phyloP scores from a whole-genome alignment of 2,888 invertebrate genomes.

The Podotricha telesiphe region DNA sequence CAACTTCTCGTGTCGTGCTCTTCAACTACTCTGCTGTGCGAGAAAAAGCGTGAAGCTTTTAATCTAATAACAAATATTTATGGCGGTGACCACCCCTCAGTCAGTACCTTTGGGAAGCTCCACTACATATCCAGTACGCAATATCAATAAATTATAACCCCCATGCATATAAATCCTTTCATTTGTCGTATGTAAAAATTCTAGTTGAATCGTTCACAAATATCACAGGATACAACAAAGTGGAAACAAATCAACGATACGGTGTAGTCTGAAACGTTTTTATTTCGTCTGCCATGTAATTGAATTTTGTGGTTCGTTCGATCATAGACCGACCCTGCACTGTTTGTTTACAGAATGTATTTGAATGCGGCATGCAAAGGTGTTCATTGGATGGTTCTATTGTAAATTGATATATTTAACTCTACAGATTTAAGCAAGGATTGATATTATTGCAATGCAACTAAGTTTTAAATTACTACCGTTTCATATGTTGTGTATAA shows the following conservation, averaged over 20 bases:
- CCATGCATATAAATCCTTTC: slow-evolving; percentile 11
- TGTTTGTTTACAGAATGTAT: slow-evolving; percentile 42
- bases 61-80: no score
- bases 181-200: slow-evolving; percentile 29
- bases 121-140: not conserved
- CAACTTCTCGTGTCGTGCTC: no score
- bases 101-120: not conserved
- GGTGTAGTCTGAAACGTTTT: slow-evolving; percentile 67
- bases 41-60: no score
- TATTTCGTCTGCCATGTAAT: slow-evolving; percentile 79
- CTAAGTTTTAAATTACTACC: not conserved
- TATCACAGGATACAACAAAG: slow-evolving; percentile 61
- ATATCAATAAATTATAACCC: slow-evolving; percentile 1
- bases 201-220: slow-evolving; percentile 28
- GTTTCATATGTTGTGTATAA: not conserved
- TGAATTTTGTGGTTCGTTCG: slow-evolving; percentile 75
- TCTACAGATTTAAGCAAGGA: not conserved
- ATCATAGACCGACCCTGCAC: slow-evolving; percentile 57
- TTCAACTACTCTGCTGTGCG: no score
- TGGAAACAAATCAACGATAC: slow-evolving; percentile 77
- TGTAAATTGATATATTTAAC: slow-evolving; percentile 21
- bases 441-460: no score
- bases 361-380: slow-evolving; percentile 40
- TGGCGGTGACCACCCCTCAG: not conserved
- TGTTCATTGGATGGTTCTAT: slow-evolving; percentile 34